Percentiles rank a stretch among this genome's conserved stretches.
Evolutionary conservation across 2,888 invertebrate species (phyloP).

Genomic region (Sarcophaga subvicina): DNA sequence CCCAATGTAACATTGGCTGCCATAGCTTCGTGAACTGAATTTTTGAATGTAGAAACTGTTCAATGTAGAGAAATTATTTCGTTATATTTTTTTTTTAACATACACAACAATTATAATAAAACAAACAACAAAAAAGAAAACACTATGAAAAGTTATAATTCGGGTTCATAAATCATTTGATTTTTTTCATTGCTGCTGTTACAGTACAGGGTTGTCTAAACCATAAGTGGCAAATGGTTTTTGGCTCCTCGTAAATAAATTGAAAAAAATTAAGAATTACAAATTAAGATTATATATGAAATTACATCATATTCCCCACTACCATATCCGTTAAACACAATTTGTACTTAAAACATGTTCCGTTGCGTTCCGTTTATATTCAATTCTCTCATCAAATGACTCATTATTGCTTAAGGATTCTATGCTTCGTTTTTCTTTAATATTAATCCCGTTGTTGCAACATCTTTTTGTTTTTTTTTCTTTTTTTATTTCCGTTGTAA

Average conservation of each 20-base stretch:
- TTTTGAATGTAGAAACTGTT: too few relatives aligned
- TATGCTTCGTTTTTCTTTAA: conserved; percentile 1
- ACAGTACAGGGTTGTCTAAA: conserved; percentile 49
- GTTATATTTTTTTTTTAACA: too few relatives aligned
- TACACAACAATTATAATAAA: too few relatives aligned
- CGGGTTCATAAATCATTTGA: conserved; percentile 70
- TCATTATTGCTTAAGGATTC: conserved; percentile 57
- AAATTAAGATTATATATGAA: conserved; percentile 52
- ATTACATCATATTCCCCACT: background rate
- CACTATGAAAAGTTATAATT: conserved; percentile 58
- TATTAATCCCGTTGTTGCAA: conserved; percentile 27
- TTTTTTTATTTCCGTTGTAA: conserved; percentile 57
- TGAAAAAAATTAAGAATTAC: conserved; percentile 43
- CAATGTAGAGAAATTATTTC: too few relatives aligned
- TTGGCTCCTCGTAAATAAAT: background rate
- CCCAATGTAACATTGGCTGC: too few relatives aligned
- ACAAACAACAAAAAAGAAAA: conserved; percentile 22
- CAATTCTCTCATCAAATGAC: conserved; percentile 33
- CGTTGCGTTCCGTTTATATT: conserved; percentile 10
- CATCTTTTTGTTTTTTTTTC: background rate
- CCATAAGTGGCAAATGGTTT: conserved; percentile 38
- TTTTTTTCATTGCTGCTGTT: conserved; percentile 8
- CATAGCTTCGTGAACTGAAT: too few relatives aligned
- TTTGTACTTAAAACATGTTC: conserved; percentile 19
- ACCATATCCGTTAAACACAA: background rate